Evolutionary conservation across 2,113 vertebrate genomes (phyloP), one percentile per base, ranked within the genome.

Genomic region (Pteropus alecto): DNA sequence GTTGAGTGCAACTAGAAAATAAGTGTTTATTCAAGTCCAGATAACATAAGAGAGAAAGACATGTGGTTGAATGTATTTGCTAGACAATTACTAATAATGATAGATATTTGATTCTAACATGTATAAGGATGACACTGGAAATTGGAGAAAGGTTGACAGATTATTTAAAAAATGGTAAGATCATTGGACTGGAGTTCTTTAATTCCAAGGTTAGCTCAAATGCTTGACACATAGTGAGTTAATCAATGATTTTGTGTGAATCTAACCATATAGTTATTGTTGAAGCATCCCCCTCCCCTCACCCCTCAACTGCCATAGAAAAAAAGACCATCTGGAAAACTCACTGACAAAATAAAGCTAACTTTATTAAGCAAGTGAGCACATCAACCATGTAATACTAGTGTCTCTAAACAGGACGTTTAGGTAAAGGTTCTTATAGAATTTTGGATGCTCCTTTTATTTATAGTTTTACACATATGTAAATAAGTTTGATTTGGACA

Each of bases 51-150:
- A 61, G 26, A 48, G 2, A 71, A 93, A 83, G 51, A 63, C 1
- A 48, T 12, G 3, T 65, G 3, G 16, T n/a, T 68, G 51, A 76
- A 11, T 4, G 16, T 77, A 48, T 81, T 87, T 61, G 3, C 43
- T 38, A 71, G 43, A 78, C 90, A 94, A 82, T 87, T 4, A 85
- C 58, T 71, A 65, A 79, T 65, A 68, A 74, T 43, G 56, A 81
- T 16, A 90, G 56, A 60, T 24, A 79, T 60, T 56, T 68, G 28
- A 74, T 87, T 63, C 22, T 81, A 76, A 54, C 5, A 8, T 19
- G 0, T 43, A 18, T 33, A 63, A n/a, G 46, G 7, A 61, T 78
- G 11, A 13, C 68, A 77, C 6, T 83, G 22, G 38, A 96, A 70
- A 68, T 24, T 38, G 21, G 19, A 67, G 13, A 76, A 94, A 60